phyloP scores from a whole-genome alignment of 2,888 invertebrate genomes.

The Heteropelma amictum region DNA sequence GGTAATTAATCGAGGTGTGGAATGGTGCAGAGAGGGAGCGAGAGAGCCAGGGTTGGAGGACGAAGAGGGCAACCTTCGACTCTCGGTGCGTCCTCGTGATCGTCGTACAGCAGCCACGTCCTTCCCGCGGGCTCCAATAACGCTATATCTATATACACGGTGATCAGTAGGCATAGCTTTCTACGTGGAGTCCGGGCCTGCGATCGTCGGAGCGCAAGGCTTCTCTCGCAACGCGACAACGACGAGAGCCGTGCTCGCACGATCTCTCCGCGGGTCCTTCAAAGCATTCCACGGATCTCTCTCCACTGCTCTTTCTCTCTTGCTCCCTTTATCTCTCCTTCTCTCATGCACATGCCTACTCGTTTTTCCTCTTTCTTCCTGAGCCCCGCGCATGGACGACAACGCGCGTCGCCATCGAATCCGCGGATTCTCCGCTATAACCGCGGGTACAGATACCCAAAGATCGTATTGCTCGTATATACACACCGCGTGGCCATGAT shows the following conservation, averaged over 20 bases:
- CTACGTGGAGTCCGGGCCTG: slow-evolving; percentile 47
- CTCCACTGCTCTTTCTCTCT: slow-evolving; percentile 67
- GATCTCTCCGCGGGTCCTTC: slow-evolving; percentile 74
- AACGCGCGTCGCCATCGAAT: slow-evolving; percentile 48
- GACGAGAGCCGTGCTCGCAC: slow-evolving; percentile 60
- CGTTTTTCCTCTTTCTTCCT: slow-evolving; percentile 60
- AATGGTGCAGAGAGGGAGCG: slow-evolving; percentile 32
- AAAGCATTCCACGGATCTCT: slow-evolving; percentile 77
- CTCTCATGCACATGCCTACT: too few species aligned
- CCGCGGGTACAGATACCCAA: slow-evolving; percentile 9
- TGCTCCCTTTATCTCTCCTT: slow-evolving; percentile 58
- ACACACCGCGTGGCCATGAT: slow-evolving; percentile 13
- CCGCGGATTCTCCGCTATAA: slow-evolving; percentile 35
- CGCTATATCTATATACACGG: slow-evolving; percentile 4
- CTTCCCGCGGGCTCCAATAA: slow-evolving; percentile 38
- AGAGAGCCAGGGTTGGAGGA: too few species aligned
- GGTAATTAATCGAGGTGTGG: slow-evolving; percentile 77
- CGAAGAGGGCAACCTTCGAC: slow-evolving; percentile 63
- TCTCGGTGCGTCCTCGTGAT: slow-evolving; percentile 53
- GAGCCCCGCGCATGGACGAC: slow-evolving; percentile 52
- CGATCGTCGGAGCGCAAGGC: slow-evolving; percentile 43
- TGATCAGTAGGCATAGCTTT: slow-evolving; percentile 28
- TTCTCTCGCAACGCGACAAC: slow-evolving; percentile 48
- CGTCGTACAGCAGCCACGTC: slow-evolving; percentile 45
- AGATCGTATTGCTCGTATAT: slow-evolving; percentile 37